Conservation (phyloP, 2,797 vertebrate genomes). For the Muraenolepis orangiensis region DNA sequence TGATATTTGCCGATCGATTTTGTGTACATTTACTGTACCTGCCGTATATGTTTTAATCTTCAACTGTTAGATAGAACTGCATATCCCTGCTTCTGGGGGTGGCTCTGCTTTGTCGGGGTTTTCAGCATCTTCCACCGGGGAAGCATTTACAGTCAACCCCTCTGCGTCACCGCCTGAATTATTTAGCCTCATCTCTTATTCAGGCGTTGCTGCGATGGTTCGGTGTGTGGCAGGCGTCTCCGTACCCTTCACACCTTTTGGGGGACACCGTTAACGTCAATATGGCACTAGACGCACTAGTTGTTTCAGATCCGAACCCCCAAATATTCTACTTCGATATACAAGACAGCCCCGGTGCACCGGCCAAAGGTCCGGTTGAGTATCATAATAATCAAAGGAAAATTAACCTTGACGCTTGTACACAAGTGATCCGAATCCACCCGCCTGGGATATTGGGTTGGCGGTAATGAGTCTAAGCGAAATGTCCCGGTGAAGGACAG, state of each 20-base stretch:
- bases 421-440: background rate
- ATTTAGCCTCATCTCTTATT: constrained; percentile 77
- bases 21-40: too few species aligned
- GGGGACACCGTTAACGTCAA: constrained; percentile 20
- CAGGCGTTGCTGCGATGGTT: constrained; percentile 55
- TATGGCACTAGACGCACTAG: background rate
- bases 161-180: constrained; percentile 69
- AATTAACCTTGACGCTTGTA: background rate
- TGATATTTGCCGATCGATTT: too few species aligned
- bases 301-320: background rate
- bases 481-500: constrained; percentile 5
- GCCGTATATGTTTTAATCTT: too few species aligned
- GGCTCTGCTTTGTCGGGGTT: constrained; percentile 59
- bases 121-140: constrained; percentile 64
- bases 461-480: constrained; percentile 10
- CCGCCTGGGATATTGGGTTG: background rate
- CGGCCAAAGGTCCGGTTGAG: background rate
- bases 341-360: background rate
- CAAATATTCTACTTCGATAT: background rate
- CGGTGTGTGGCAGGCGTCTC: constrained; percentile 29
- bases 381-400: background rate
- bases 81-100: constrained; percentile 60
- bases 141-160: constrained; percentile 72
- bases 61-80: too few species aligned
- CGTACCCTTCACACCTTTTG: constrained; percentile 59